Conservation (phyloP, 2,113 vertebrate genomes). For the Clupea harengus region DNA sequence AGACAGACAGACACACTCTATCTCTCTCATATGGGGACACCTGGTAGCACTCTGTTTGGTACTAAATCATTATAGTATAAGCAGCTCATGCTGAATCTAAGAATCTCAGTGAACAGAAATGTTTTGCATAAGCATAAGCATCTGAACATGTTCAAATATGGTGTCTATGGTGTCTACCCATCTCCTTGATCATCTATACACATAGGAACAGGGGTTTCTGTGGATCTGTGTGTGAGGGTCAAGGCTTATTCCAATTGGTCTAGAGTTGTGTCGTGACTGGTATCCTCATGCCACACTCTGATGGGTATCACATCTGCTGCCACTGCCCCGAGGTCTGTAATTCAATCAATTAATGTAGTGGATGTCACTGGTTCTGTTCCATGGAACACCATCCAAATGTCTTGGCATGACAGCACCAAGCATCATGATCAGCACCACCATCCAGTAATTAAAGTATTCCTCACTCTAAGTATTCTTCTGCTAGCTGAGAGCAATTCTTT, state of each 20-base stretch:
- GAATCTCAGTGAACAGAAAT: neutral
- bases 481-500: neutral
- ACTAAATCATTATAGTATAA: neutral
- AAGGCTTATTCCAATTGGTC: neutral
- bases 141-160: neutral
- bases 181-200: neutral
- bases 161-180: neutral
- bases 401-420: neutral
- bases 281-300: neutral
- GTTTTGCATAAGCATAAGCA: neutral
- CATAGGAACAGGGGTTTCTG: neutral
- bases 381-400: neutral
- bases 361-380: neutral
- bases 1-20: neutral
- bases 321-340: constrained; percentile 35
- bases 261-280: neutral
- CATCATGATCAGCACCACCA: neutral
- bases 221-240: neutral
- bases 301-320: constrained; percentile 25
- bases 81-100: neutral
- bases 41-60: constrained; percentile 24
- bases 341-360: constrained; percentile 41
- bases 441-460: neutral
- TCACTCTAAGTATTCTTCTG: neutral
- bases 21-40: neutral